Base-by-base conservation (phyloP, 2,113 vertebrate species). In the Nibea coibor region DNA sequence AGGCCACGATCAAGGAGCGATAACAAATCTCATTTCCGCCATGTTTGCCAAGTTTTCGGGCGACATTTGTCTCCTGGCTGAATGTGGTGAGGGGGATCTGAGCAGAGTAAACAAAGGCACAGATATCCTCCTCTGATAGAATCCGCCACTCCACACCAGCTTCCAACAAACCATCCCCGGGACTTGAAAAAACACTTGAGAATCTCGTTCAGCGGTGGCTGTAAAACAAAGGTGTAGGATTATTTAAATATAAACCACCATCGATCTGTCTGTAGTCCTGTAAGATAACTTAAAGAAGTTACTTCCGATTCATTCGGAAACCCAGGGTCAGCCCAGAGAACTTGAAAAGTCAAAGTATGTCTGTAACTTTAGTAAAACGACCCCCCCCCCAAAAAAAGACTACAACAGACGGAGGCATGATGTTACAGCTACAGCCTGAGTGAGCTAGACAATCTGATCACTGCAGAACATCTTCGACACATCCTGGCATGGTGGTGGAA, bases 21-120 rank as follows among this genome's bases (percentile, higher is more conserved):
- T 93, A 92, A 87, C 82, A 91, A 86, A 90, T 91, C 78, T 90
- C 48, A 93, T 92, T 89, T 91, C 91, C 85, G 74, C 47, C 61
- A 22, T 89, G 88, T 92, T 91, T 90, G 87, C 88, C 77, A 77
- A 76, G 65, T 78, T 88, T 81, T 78, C 87, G 80, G 79, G 77
- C 70, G 20, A 53, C 91, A 80, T 87, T 91, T 83, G 87, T 88
- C 88, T 87, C 81, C 69, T 51, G 83, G 85, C 78, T 78, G 82
- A 72, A 83, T 77, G 78, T 59, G 80, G 53, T 3, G 65, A 84
- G 75, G 26, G 65, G 70, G 75, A 90, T 85, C 68, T 69, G 77
- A 91, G 65, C 19, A 51, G 72, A 70, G 83, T 89, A 87, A 92
- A 91, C 89, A 89, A 82, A 57, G 61, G 54, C 70, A 79, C 28